These are phyloP conservation scores for Glareola pratincola DNA, from an alignment of 2,113 vertebrate species.

Conservation along the genomic window DNA sequence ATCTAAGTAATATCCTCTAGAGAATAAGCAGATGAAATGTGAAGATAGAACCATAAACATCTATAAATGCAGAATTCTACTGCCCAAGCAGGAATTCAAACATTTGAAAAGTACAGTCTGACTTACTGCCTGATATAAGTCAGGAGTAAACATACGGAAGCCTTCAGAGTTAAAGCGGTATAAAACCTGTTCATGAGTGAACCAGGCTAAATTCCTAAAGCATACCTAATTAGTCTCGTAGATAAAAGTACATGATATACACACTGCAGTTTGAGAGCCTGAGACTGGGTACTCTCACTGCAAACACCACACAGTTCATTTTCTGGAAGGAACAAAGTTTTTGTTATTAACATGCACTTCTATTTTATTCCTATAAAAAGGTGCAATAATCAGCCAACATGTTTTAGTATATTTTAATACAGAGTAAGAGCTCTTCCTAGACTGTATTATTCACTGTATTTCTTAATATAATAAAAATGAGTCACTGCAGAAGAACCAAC, in stretches of 20 bases:
- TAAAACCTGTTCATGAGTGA: neutral
- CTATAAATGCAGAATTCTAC: neutral
- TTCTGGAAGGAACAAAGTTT: neutral
- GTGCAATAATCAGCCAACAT: neutral
- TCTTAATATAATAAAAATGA: constrained; percentile 3
- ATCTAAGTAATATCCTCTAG: neutral
- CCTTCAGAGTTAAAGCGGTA: neutral
- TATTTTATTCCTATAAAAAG: neutral
- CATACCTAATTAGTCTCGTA: neutral
- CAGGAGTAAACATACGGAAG: neutral
- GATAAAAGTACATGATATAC: neutral
- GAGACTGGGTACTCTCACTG: neutral
- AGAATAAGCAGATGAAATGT: neutral
- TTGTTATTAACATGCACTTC: neutral
- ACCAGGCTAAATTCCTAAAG: neutral
- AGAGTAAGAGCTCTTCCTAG: neutral
- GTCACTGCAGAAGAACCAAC: neutral
- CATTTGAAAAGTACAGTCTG: neutral
- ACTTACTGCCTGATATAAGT: neutral
- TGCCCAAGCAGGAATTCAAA: neutral
- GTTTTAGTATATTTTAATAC: neutral
- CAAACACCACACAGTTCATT: neutral
- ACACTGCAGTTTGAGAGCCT: neutral
- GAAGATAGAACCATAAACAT: neutral
- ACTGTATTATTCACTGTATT: neutral